Evolutionary conservation across 2,797 vertebrate species (phyloP), one percentile per base, ranked within the genome.

Genomic region (Phalloptychus januarius): DNA sequence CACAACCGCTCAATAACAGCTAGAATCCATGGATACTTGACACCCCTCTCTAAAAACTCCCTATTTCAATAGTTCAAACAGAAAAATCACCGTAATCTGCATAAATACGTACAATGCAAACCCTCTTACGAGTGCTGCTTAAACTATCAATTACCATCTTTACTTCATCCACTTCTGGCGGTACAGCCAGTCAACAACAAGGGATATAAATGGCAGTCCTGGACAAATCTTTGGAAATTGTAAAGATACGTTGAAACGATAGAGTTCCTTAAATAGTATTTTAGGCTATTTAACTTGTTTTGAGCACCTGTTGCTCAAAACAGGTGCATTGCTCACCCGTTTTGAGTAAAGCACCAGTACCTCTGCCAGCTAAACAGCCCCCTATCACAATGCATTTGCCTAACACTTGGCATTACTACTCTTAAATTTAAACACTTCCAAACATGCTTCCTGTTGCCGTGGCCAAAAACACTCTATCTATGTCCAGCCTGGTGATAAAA

Each of bases 181-280:
- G 54, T 56, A 28, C n/a, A 56, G 54, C 12, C 54, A 56, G n/a
- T 56, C n/a, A 28, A 5, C 54, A 28, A 12, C 12, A 5, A 56
- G n/a, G 54, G 28, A 56, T 28, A 56, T 56, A 56, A 56, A 56
- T 56, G 54, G 54, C 54, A 56, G 52, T n/a, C 52, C 52, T 54
- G 52, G 52, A 54, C 38, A 7, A 12, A 3, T 44, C 23, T 42
- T 23, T 36, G 36, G 63, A 67, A 40, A 25, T 67, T 23, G 20
- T 16, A 44, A 25, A 40, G 20, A 5, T 44, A 11, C n/a, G 23
- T n/a, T 70, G 23, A n/a, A 45, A 15, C 3, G 12, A n/a, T 45
- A 44, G 65, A 38, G 44, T 45, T 70, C 2, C 67, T 28, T 25
- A 23, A 52, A 52, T 52, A 25, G 67, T n/a, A 16, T 7, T 23